These are phyloP conservation scores for Byasa hedistus DNA, from an alignment of 2,888 invertebrate genomes.

Conservation along the genomic window DNA sequence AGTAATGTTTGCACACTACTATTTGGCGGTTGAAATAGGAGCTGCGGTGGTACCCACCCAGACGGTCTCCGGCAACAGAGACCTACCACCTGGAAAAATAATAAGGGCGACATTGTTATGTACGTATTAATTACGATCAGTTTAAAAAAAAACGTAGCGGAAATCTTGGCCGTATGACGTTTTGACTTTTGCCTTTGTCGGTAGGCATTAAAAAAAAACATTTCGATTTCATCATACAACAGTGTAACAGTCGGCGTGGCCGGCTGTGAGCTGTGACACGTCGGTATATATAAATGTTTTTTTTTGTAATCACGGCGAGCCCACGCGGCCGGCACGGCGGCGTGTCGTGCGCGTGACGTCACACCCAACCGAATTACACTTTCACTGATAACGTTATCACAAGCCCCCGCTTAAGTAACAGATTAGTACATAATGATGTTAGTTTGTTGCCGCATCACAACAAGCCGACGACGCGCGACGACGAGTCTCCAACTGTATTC, in stretches of 20 bases:
- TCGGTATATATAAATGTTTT: not conserved
- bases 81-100: too few relatives aligned
- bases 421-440: constrained; percentile 18
- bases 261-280: not conserved
- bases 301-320: constrained; percentile 32
- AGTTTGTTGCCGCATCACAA: constrained; percentile 4
- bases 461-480: constrained; percentile 3
- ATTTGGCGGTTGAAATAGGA: too few relatives aligned
- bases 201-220: not conserved
- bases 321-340: constrained; percentile 39
- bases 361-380: constrained; percentile 31
- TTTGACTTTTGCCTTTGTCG: not conserved
- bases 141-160: not conserved
- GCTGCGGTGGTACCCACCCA: too few relatives aligned
- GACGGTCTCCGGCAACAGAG: too few relatives aligned
- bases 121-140: too few relatives aligned
- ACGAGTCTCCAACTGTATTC: not conserved
- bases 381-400: constrained; percentile 36
- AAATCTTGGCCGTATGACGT: not conserved
- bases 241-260: not conserved
- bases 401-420: constrained; percentile 11
- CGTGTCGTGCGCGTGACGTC: constrained; percentile 40
- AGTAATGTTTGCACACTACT: too few relatives aligned
- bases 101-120: too few relatives aligned
- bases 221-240: not conserved